Conservation (phyloP, 2,797 vertebrate species). For the Cyprinodon diabolis region DNA sequence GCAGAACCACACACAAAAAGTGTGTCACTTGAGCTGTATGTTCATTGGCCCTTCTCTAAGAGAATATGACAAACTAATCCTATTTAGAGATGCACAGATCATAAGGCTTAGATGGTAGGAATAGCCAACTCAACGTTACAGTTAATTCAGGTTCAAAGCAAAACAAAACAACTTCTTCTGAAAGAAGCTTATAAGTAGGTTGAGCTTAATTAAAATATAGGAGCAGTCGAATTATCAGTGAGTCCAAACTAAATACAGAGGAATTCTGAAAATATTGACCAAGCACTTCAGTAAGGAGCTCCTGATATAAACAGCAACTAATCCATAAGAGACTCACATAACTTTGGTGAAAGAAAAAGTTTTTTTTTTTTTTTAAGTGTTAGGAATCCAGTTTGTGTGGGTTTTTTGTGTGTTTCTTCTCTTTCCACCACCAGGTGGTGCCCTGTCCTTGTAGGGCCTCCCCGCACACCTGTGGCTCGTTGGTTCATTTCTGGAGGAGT, state of each 20-base stretch:
- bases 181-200: not conserved
- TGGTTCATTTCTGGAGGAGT: no score
- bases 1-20: not conserved
- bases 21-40: not conserved
- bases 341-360: not conserved
- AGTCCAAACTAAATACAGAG: not conserved
- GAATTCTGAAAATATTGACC: not conserved
- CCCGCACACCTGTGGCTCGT: no score
- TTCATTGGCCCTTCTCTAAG: not conserved
- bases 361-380: no score
- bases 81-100: not conserved
- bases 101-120: not conserved
- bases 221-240: not conserved
- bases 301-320: not conserved
- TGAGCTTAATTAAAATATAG: not conserved
- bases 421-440: no score
- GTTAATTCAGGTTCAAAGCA: not conserved
- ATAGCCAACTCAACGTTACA: not conserved
- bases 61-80: not conserved
- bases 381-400: no score
- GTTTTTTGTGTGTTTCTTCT: no score
- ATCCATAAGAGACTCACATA: not conserved
- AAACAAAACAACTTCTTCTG: not conserved
- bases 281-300: not conserved
- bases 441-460: no score